Conservation (phyloP, 2,113 vertebrate species). For the Corythoichthys haematopterus region DNA sequence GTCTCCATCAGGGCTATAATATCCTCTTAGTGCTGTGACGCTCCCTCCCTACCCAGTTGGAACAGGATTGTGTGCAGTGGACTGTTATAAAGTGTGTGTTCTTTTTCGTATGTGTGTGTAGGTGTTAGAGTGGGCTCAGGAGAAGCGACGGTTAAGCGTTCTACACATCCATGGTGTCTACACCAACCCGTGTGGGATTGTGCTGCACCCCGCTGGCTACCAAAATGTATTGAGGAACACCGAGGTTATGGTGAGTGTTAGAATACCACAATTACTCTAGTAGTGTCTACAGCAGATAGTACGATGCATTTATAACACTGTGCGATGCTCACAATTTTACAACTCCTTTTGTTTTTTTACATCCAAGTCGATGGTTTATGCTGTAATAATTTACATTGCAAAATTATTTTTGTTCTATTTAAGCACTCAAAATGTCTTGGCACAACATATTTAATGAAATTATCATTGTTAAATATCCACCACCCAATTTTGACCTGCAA, state of each 20-base stretch:
- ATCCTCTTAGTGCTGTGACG: conserved; percentile 38
- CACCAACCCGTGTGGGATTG: conserved; percentile 93
- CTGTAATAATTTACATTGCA: not conserved
- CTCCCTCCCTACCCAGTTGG: conserved; percentile 49
- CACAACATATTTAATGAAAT: too few species aligned
- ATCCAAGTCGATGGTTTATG: too few species aligned
- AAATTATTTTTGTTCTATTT: too few species aligned
- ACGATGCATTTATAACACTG: too few species aligned
- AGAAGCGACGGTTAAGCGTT: conserved; percentile 88
- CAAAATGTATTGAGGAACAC: conserved; percentile 94
- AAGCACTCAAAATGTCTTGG: too few species aligned
- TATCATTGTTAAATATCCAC: too few species aligned
- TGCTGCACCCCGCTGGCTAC: conserved; percentile 91
- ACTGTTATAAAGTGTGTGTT: conserved; percentile 46
- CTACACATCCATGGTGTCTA: conserved; percentile 93
- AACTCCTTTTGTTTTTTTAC: too few species aligned
- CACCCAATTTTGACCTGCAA: too few species aligned
- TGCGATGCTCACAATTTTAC: too few species aligned
- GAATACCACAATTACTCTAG: not conserved
- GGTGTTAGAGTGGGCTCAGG: conserved; percentile 96
- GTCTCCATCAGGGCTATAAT: conserved; percentile 58
- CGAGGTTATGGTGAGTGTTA: conserved; percentile 86
- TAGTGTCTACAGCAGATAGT: not conserved
- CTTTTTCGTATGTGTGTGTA: conserved; percentile 44
- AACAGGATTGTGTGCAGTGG: conserved; percentile 61